Evolutionary conservation across 1,140 invertebrate species (phyloP), one percentile per base, ranked within the genome.

Genomic region (Neelides sp.): DNA sequence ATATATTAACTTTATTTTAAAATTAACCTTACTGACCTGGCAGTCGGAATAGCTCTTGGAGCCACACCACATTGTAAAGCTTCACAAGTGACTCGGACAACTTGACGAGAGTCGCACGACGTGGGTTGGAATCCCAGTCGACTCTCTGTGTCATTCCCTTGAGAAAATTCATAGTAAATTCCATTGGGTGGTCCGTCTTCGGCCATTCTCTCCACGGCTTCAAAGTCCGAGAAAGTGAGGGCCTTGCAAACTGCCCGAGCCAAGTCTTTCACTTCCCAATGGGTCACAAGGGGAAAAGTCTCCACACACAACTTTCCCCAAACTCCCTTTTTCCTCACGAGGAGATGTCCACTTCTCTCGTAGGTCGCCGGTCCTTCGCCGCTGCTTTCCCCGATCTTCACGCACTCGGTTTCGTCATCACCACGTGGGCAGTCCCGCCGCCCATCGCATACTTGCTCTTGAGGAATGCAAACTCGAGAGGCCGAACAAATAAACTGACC

Each of bases 221-320:
- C 71, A 52, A 74, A 73, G 60, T 75, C 73, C 82, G 75, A 75
- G 66, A 78, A 86, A 10, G 83, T 84, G 65, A 85, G 77, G 0
- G 80, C 76, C 63, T 77, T 77, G 65, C 84, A 88, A 4, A 85
- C 77, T 2, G 82, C 79, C 63, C 77, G 71, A 2, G 80, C 83
- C 19, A 88, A 70, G 63, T 85, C 82, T 22, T 75, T 69, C 32
- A 85, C 68, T 55, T 76, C 73, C 68, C 78, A 77, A 50, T 73
- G 69, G 1, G 68, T 62, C 2, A 75, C 70, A 1, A 75, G 70
- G 37, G 76, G 71, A 58, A 80, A 77, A 44, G 75, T 80, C 51
- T 82, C 75, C 15, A 79, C 69, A 59, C 84, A 88, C 2, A 86
- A 66, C 66, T 83, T 81, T 0, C 83, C 83, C 84, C 84, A 86